phyloP scores from a whole-genome alignment of 64 coral and sea anemone genomes.

The Stichodactyla helianthus region DNA sequence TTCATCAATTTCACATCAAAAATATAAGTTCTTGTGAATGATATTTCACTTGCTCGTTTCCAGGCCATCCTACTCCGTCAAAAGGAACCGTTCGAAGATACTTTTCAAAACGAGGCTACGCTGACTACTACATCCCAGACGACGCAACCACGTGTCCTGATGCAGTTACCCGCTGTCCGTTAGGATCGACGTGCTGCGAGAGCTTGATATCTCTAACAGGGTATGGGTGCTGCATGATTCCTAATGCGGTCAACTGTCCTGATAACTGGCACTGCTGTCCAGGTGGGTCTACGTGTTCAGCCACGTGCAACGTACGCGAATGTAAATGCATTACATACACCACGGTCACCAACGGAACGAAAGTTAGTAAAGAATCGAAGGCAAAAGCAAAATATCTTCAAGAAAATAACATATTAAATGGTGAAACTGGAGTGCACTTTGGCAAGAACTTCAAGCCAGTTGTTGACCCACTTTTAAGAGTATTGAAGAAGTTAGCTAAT shows the following conservation, averaged over 20 bases:
- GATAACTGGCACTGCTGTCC: constrained; percentile 87
- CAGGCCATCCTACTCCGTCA: background rate
- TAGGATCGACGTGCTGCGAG: constrained; percentile 57
- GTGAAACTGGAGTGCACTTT: background rate
- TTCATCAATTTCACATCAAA: too few species aligned
- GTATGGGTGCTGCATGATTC: constrained; percentile 71
- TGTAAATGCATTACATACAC: constrained; percentile 44
- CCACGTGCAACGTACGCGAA: constrained; percentile 30
- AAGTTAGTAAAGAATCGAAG: background rate
- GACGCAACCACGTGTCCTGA: constrained; percentile 35
- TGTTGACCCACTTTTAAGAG: background rate
- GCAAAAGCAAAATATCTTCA: background rate
- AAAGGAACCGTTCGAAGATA: background rate
- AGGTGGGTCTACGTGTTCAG: constrained; percentile 47
- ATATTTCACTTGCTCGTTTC: background rate
- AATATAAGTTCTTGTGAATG: background rate
- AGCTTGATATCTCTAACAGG: constrained; percentile 65
- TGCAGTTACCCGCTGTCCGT: constrained; percentile 60
- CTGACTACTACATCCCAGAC: background rate
- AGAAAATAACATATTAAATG: background rate
- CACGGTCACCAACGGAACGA: background rate
- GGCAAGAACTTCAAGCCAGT: background rate
- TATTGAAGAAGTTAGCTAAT: background rate
- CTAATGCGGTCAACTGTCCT: constrained; percentile 46
- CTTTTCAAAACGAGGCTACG: background rate